Percentiles rank a stretch among this genome's conserved stretches.
These are phyloP conservation scores for Escarpia spicata DNA, from an alignment of 2,888 invertebrate species.

Conservation along the genomic window DNA sequence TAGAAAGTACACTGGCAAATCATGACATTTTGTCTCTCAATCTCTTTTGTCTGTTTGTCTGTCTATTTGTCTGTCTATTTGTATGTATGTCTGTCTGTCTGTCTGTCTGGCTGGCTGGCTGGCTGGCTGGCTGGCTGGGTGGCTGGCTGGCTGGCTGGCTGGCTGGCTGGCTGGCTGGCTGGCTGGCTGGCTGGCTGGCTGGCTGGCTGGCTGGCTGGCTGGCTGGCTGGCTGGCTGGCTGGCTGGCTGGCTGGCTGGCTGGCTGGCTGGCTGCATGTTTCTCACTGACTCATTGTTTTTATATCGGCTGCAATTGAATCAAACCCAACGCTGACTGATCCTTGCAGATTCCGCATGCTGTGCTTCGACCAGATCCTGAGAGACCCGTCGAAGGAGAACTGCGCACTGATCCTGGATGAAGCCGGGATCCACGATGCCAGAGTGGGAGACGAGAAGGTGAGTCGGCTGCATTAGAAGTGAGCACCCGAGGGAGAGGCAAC, in stretches of 20 bases:
- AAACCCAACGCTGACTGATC: not conserved
- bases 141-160: no score
- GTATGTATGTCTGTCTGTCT: not conserved
- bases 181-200: no score
- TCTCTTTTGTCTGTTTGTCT: no score
- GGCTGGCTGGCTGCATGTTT: not conserved
- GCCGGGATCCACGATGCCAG: slow-evolving; percentile 17
- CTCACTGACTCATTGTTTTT: not conserved
- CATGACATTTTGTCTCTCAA: no score
- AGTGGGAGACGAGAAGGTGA: slow-evolving; percentile 19
- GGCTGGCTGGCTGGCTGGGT: no score
- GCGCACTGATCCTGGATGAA: not conserved
- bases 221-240: no score
- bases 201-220: no score
- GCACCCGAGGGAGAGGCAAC: not conserved
- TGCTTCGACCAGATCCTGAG: not conserved
- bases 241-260: no score
- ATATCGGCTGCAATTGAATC: not conserved
- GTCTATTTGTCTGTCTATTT: not conserved
- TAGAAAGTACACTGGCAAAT: no score
- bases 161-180: no score
- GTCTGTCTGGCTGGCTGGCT: no score
- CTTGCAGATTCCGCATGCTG: slow-evolving; percentile 18
- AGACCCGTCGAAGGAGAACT: not conserved
- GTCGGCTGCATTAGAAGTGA: not conserved